Evolutionary conservation across 1,140 invertebrate species (phyloP).

Genomic region (Amyelois transitella): DNA sequence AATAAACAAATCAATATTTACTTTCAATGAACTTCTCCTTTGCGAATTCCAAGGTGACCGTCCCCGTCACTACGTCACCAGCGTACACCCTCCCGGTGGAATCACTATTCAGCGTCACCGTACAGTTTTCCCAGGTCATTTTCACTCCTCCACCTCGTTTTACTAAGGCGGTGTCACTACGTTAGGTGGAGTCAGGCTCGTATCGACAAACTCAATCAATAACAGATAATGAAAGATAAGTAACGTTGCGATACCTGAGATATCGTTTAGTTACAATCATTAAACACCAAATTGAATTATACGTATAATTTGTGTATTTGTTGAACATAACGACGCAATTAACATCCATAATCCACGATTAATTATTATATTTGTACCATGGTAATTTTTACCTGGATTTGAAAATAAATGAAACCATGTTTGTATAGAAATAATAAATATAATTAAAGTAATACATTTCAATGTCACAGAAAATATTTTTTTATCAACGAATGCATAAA

Average conservation of each 20-base stretch:
- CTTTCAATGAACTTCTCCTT: conserved; percentile 45
- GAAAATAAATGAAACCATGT: conserved; percentile 12
- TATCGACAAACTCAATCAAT: too few relatives aligned
- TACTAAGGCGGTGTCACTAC: too few relatives aligned
- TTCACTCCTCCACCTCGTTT: not conserved
- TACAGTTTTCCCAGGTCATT: conserved; percentile 51
- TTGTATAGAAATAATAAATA: conserved; percentile 43
- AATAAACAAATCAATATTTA: conserved; percentile 21
- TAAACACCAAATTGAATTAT: too few relatives aligned
- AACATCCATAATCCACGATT: too few relatives aligned
- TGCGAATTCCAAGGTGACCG: conserved; percentile 44
- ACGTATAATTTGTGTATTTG: too few relatives aligned
- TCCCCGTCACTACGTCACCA: conserved; percentile 53
- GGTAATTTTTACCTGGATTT: too few relatives aligned
- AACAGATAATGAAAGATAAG: too few relatives aligned
- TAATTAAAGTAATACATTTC: conserved; percentile 42
- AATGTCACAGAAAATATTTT: conserved; percentile 22
- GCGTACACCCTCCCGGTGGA: conserved; percentile 44
- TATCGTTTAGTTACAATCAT: too few relatives aligned
- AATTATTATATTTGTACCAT: too few relatives aligned
- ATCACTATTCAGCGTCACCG: conserved; percentile 45
- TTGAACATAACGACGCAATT: too few relatives aligned
- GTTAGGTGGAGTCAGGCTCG: too few relatives aligned
- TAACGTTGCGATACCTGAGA: too few relatives aligned
- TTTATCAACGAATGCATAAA: not conserved